These are phyloP conservation scores for Dryocosmus kuriphilus DNA, from an alignment of 2,888 invertebrate species.

Conservation along the genomic window DNA sequence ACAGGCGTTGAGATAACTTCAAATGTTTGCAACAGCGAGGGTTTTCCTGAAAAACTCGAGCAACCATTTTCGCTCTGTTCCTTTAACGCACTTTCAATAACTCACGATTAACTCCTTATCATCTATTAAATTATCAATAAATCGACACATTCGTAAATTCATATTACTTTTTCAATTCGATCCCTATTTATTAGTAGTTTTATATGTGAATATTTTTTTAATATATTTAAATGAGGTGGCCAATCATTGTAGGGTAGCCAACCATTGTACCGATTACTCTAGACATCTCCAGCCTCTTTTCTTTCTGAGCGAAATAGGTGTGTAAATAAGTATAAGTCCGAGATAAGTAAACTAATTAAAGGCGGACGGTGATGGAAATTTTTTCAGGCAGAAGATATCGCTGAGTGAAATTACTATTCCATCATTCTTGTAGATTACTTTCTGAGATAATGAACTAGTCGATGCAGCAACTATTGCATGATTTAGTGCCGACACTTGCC, in stretches of 20 bases:
- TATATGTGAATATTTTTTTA: too few relatives aligned
- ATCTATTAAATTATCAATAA: neutral
- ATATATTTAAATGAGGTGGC: too few relatives aligned
- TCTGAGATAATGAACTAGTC: constrained; percentile 22
- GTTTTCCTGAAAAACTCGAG: constrained; percentile 35
- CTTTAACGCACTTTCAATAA: constrained; percentile 40
- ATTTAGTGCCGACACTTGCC: constrained; percentile 29
- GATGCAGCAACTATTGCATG: constrained; percentile 28
- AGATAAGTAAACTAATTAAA: neutral
- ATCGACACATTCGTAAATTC: constrained; percentile 6
- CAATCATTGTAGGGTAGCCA: too few relatives aligned
- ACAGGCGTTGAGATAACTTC: constrained; percentile 72
- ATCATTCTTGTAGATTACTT: constrained; percentile 22
- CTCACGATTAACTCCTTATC: constrained; percentile 43
- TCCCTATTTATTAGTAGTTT: too few relatives aligned
- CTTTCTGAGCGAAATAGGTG: neutral
- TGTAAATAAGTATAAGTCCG: neutral
- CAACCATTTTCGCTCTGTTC: constrained; percentile 40
- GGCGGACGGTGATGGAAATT: neutral
- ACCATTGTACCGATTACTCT: too few relatives aligned
- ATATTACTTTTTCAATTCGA: neutral
- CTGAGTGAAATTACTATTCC: constrained; percentile 24
- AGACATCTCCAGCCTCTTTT: neutral
- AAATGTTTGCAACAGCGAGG: constrained; percentile 64
- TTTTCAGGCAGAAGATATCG: neutral